Evolutionary conservation across 2,888 invertebrate genomes (phyloP).

Genomic region (Agrotis clavis): DNA sequence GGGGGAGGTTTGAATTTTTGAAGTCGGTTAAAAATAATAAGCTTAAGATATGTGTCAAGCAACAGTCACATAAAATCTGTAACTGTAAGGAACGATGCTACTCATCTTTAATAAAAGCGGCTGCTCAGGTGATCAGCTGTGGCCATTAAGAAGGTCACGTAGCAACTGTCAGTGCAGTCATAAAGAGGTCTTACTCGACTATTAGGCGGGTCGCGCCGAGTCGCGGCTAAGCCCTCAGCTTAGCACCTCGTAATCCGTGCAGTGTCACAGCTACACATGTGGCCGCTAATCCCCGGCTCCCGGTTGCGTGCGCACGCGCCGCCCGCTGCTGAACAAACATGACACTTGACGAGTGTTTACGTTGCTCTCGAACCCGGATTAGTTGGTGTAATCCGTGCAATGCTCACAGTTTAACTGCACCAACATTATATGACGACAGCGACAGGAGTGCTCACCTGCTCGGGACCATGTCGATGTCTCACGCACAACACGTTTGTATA

Average conservation of each 20-base stretch:
- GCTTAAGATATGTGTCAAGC: no score
- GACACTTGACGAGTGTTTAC: slow-evolving; percentile 57
- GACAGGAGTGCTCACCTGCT: neutral
- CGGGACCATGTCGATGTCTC: no score
- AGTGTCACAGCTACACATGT: slow-evolving; percentile 30
- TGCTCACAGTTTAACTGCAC: slow-evolving; percentile 14
- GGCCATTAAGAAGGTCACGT: slow-evolving; percentile 29
- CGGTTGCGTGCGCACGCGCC: slow-evolving; percentile 22
- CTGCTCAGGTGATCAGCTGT: neutral
- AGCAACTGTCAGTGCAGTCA: slow-evolving; percentile 26
- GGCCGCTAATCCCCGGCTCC: slow-evolving; percentile 44
- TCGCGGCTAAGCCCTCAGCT: slow-evolving; percentile 52
- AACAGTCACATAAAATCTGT: no score
- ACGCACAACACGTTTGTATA: neutral
- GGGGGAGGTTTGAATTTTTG: no score
- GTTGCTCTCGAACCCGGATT: slow-evolving; percentile 53
- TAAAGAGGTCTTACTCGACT: slow-evolving; percentile 10
- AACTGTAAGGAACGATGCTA: neutral
- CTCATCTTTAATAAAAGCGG: neutral
- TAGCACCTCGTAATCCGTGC: slow-evolving; percentile 58
- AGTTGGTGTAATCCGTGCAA: slow-evolving; percentile 55
- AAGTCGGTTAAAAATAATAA: no score
- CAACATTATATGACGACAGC: neutral
- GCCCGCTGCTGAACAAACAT: slow-evolving; percentile 54
- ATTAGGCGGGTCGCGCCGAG: slow-evolving; percentile 8